Percentiles rank a stretch among this genome's conserved stretches.
Conservation (phyloP, 1,140 invertebrate genomes). For the Rhagoletis pomonella region DNA sequence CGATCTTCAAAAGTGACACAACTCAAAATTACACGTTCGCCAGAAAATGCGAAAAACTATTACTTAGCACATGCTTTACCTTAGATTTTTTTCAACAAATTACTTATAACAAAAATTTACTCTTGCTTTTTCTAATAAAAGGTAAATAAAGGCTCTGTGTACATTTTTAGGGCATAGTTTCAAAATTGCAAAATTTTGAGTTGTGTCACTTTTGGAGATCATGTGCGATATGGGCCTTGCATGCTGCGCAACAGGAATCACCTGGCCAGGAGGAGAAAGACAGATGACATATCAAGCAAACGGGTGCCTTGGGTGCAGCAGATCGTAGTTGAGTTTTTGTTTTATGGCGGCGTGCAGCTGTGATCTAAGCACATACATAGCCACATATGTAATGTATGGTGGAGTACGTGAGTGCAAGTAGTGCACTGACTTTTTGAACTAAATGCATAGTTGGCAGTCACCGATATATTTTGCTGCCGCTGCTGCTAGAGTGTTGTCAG, state of each 20-base stretch:
- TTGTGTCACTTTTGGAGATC: no score
- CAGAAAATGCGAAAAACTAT: no score
- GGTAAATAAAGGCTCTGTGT: no score
- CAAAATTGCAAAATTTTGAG: no score
- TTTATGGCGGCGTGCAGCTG: not conserved
- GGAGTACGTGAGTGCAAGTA: not conserved
- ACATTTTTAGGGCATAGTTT: no score
- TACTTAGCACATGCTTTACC: no score
- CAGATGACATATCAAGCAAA: conserved; percentile 18
- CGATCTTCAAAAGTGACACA: no score
- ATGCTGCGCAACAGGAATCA: not conserved
- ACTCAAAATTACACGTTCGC: no score
- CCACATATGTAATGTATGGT: not conserved
- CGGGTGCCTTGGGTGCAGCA: conserved; percentile 17
- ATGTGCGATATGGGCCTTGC: not conserved
- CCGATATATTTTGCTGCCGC: conserved; percentile 5
- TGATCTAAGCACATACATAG: not conserved
- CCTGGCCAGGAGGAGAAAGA: not conserved
- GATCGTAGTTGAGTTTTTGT: not conserved
- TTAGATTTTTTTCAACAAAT: no score
- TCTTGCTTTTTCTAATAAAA: no score
- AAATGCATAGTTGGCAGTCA: not conserved
- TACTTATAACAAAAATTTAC: no score
- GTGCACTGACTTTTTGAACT: conserved; percentile 25
- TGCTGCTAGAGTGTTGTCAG: not conserved